These are phyloP conservation scores for Microcebus ravelobensis DNA, from an alignment of 2,113 vertebrate species.

Conservation along the genomic window DNA sequence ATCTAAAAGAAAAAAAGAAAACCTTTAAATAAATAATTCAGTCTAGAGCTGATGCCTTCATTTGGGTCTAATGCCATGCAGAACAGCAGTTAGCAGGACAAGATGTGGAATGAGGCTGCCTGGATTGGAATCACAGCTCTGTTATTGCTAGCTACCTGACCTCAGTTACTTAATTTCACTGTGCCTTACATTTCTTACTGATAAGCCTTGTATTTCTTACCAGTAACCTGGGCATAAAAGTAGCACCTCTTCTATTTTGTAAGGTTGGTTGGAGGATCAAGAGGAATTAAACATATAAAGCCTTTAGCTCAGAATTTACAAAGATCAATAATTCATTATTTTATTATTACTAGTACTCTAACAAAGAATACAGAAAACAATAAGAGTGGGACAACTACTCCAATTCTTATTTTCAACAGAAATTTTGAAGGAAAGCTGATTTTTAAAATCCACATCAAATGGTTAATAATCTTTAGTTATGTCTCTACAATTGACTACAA, in stretches of 20 bases:
- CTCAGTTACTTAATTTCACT: not conserved
- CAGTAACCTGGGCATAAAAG: not conserved
- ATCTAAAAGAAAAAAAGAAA: not conserved
- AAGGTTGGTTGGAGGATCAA: not conserved
- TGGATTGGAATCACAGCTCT: not conserved
- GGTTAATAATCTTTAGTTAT: not conserved
- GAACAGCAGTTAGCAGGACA: not conserved
- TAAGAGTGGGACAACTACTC: not conserved
- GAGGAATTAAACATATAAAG: not conserved
- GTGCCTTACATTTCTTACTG: not conserved
- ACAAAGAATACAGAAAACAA: not conserved
- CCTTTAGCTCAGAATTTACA: not conserved
- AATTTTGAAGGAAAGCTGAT: not conserved
- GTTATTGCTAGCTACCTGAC: not conserved
- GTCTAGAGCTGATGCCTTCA: not conserved
- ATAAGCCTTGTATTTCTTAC: not conserved
- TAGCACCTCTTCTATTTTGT: not conserved
- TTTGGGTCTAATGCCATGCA: not conserved
- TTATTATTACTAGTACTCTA: not conserved
- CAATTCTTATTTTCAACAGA: conserved; percentile 37
- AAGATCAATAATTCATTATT: not conserved
- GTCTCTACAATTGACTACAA: not conserved
- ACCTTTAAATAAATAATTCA: not conserved
- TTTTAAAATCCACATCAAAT: not conserved
- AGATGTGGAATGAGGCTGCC: not conserved